Conservation (phyloP, 2,888 invertebrate species). For the Pyrocoelia pectoralis region DNA sequence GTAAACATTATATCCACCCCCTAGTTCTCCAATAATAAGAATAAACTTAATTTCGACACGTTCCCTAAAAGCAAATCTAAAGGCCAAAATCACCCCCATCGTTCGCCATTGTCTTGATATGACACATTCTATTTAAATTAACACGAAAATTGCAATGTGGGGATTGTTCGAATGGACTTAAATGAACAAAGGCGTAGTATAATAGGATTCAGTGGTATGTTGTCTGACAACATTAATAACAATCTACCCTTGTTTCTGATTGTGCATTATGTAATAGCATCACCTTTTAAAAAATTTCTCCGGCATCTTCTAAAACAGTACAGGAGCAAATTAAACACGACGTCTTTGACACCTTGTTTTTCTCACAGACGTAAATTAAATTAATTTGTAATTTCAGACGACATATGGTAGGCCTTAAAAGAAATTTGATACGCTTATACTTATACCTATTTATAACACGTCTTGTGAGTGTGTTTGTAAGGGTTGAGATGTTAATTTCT, state of each 20-base stretch:
- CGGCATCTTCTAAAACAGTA: too few relatives aligned
- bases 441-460: background rate
- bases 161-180: constrained; percentile 25
- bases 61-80: constrained; percentile 10
- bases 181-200: constrained; percentile 29
- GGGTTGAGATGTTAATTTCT: background rate
- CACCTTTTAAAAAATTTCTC: background rate
- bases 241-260: constrained; percentile 1
- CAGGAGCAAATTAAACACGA: too few relatives aligned
- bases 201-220: constrained; percentile 23
- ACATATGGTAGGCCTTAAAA: background rate
- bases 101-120: constrained; percentile 29
- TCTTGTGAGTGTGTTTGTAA: background rate
- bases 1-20: background rate
- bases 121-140: constrained; percentile 38
- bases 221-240: background rate
- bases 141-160: constrained; percentile 33
- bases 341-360: background rate
- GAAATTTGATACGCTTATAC: background rate
- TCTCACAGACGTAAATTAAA: background rate
- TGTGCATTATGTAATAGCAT: background rate
- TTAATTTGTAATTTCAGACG: background rate
- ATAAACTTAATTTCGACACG: constrained; percentile 14
- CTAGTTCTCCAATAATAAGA: background rate
- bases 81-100: constrained; percentile 22